Conservation (phyloP, 2,888 invertebrate genomes). For the Leucophenga montana region DNA sequence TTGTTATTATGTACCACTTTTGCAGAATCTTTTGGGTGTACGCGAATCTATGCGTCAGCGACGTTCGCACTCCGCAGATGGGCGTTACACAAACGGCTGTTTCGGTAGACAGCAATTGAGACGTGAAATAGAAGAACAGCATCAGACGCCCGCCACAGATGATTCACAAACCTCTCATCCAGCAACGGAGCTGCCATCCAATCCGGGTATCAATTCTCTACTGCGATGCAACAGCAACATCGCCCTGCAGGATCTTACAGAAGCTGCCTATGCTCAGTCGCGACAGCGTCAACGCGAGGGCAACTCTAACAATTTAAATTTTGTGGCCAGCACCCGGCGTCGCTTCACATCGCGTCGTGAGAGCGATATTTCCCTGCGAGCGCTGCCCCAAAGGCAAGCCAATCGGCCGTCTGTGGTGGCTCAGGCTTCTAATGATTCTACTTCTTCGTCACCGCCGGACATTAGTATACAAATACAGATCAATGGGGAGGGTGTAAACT, state of each 20-base stretch:
- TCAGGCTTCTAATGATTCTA: conserved; percentile 23
- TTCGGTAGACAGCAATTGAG: conserved; percentile 38
- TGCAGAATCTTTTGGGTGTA: conserved; percentile 61
- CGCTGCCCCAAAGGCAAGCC: conserved; percentile 12
- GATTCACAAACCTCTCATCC: too few relatives aligned
- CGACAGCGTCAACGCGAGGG: conserved; percentile 55
- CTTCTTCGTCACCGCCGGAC: conserved; percentile 26
- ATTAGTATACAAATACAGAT: conserved; percentile 57
- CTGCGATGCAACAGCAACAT: conserved; percentile 47
- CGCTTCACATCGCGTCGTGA: conserved; percentile 51
- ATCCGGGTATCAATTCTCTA: not conserved
- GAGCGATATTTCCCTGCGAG: conserved; percentile 55
- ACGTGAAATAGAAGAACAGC: conserved; percentile 33
- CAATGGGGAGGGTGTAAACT: conserved; percentile 64
- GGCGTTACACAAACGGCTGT: conserved; percentile 64
- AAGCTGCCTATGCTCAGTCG: conserved; percentile 57
- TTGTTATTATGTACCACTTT: not conserved
- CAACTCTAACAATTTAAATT: conserved; percentile 44
- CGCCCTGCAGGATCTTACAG: conserved; percentile 57
- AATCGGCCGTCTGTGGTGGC: conserved; percentile 4
- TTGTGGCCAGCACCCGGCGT: conserved; percentile 52
- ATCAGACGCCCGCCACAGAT: conserved; percentile 30
- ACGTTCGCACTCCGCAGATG: conserved; percentile 67
- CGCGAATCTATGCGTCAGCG: conserved; percentile 64
- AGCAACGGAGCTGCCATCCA: not conserved